Conservation (phyloP, 1,140 invertebrate genomes). For the Tyrophagus putrescentiae region DNA sequence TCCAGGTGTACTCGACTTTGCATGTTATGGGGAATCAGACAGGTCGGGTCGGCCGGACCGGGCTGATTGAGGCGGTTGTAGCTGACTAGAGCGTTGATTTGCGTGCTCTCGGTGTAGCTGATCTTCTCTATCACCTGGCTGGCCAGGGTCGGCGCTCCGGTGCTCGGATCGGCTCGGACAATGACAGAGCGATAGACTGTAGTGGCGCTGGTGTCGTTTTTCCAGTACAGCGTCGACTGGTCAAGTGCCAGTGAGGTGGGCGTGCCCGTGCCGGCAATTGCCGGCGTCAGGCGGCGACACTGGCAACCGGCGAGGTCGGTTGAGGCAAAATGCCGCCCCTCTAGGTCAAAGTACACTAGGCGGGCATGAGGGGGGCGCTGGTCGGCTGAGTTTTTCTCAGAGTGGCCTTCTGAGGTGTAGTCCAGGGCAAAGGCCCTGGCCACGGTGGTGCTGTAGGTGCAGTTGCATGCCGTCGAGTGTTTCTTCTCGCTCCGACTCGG, state of each 20-base stretch:
- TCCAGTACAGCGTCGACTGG: conserved; percentile 35
- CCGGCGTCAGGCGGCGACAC: conserved; percentile 45
- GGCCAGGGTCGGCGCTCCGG: background rate
- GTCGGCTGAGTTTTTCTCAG: background rate
- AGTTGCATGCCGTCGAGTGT: conserved; percentile 1
- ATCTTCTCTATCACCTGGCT: background rate
- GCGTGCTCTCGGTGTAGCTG: background rate
- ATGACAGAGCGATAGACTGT: conserved; percentile 51
- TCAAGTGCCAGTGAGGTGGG: conserved; percentile 35
- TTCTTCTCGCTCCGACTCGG: background rate
- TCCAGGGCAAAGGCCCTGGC: background rate
- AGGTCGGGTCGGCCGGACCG: conserved; percentile 50
- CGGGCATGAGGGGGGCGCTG: background rate
- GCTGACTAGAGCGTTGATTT: background rate
- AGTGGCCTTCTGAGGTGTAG: background rate
- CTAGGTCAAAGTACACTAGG: conserved; percentile 36
- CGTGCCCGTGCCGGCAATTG: conserved; percentile 33
- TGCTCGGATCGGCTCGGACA: conserved; percentile 27
- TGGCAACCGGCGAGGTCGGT: conserved; percentile 50
- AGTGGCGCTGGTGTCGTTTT: conserved; percentile 39
- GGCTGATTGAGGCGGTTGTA: conserved; percentile 48
- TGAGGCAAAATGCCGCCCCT: conserved; percentile 43
- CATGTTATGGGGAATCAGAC: conserved; percentile 46
- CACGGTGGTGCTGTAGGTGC: background rate
- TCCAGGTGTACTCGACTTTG: conserved; percentile 33